Base-by-base conservation (phyloP, 2,888 invertebrate genomes). In the Elmis aenea region DNA sequence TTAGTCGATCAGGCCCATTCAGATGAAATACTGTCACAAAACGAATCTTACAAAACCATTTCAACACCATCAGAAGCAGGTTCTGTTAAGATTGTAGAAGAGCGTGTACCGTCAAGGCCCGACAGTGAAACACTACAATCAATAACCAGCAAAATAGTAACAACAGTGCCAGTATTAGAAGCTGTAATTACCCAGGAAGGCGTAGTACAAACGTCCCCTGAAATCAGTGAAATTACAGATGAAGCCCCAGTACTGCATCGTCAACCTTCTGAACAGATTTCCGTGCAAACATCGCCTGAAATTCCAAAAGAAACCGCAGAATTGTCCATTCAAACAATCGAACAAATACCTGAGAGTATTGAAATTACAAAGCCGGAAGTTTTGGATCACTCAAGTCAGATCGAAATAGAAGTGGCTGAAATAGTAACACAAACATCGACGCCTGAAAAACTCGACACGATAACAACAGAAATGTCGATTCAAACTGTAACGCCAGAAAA, bases 1-100 rank as follows among this genome's bases (percentile, higher is more conserved):
- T 23, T 22, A n/a, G 9, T 54, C 5, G 43, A 38, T 18, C 47
- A 66, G 55, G 75, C 76, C 54, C 54, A 70, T 41, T 60, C 68
- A 49, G 70, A 73, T 54, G 68, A 64, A 54, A 67, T 78, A 2
- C 16, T 51, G 13, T 77, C 76, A 2, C 70, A 70, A 40, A 73
- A 75, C 42, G 79, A 77, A 51, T 76, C 78, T 3, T 77, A 73
- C 45, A 74, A 70, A 49, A 75, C 75, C 2, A 67, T 79, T 36
- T 77, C 77, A 41, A 76, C 77, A 50, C 68, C 66, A 27, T 74
- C 77, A 5, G 75, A 77, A 33, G 71, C 75, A 2, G 71, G 70
- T 11, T 73, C 76, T 3, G 78, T 82, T 0, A 83, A 81, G 68
- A 70, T 83, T 15, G 61, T 83, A 6, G 81, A 83, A 67, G 81